Evolutionary conservation across 2,797 vertebrate genomes (phyloP).

Genomic region (Labroides dimidiatus): DNA sequence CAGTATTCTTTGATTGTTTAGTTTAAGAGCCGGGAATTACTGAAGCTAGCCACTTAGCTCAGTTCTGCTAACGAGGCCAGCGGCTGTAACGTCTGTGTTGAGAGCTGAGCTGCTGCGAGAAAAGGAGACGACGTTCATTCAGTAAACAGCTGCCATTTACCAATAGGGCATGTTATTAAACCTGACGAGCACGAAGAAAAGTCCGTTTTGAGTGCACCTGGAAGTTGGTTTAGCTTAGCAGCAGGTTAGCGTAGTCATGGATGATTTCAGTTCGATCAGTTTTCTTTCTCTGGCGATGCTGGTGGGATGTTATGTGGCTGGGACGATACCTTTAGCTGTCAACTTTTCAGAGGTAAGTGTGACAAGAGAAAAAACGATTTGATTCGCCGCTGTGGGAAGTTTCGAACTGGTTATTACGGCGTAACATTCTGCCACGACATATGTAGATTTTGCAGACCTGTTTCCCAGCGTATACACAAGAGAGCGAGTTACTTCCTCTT

Average conservation of each 20-base stretch:
- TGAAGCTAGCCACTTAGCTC: slow-evolving; percentile 63
- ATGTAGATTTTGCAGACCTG: too few relatives aligned
- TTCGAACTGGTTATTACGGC: too few relatives aligned
- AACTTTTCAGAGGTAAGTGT: slow-evolving; percentile 97
- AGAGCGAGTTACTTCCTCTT: too few relatives aligned
- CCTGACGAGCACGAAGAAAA: neutral
- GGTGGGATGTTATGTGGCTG: slow-evolving; percentile 97
- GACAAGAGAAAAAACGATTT: too few relatives aligned
- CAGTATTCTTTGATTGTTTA: neutral
- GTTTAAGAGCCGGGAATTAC: neutral
- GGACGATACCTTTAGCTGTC: slow-evolving; percentile 95
- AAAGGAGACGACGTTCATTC: neutral
- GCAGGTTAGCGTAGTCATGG: slow-evolving; percentile 83
- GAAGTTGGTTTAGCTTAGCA: slow-evolving; percentile 44
- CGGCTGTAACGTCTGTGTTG: neutral
- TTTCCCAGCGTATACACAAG: too few relatives aligned
- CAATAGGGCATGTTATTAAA: slow-evolving; percentile 38
- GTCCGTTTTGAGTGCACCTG: slow-evolving; percentile 5
- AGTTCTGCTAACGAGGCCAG: slow-evolving; percentile 63
- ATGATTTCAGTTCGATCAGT: slow-evolving; percentile 95
- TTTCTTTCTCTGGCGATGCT: slow-evolving; percentile 96
- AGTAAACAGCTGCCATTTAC: neutral
- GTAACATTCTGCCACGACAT: too few relatives aligned
- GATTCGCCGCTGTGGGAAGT: too few relatives aligned
- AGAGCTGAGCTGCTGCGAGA: too few relatives aligned